Evolutionary conservation across 1,140 invertebrate genomes (phyloP), one percentile per base, ranked within the genome.

Genomic region (Trichonephila clavata): DNA sequence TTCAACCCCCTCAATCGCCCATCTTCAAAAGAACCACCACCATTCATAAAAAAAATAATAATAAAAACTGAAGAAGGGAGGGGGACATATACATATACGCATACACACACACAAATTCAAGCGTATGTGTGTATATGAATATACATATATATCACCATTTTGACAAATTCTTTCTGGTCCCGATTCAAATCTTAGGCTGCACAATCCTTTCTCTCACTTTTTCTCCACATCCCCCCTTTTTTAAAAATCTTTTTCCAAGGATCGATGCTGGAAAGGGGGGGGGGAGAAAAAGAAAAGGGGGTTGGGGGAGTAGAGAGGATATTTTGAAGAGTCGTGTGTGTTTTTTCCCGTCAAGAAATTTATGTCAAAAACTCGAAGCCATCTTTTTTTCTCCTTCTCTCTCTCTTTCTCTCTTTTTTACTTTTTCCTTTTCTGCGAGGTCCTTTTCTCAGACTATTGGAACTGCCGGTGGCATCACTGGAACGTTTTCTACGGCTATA

Each of bases 271-370:
- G 61, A 50, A 57, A 60, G 24, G 60, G 83, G 24, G 24, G 60
- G 83, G 24, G 50, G 10, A n/a, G 59, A 43, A 92, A 61, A 63
- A 32, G 60, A 59, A 18, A 16, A 10, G 63, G 59, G 59, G 80
- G 27, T 20, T 60, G 13, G 20, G 18, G 59, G 24, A 6, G 32
- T 63, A 60, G 63, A 83, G 60, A 83, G 59, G 81, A 92, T 71
- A 86, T 92, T 92, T 86, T 77, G 91, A 86, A 92, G 91, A 83
- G 91, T 86, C 91, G 57, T 92, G 91, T 92, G 91, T 92, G 65
- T 92, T 92, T 92, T 84, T 92, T 92, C 83, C 59, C 81, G 63
- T 92, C 91, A 71, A 92, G 91, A 92, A 92, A 92, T 92, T 92
- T 92, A 92, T 92, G 91, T 86, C 91, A 92, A 92, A 92, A 92